Base-by-base conservation (phyloP, 1,140 invertebrate genomes). In the Drosophila lini region DNA sequence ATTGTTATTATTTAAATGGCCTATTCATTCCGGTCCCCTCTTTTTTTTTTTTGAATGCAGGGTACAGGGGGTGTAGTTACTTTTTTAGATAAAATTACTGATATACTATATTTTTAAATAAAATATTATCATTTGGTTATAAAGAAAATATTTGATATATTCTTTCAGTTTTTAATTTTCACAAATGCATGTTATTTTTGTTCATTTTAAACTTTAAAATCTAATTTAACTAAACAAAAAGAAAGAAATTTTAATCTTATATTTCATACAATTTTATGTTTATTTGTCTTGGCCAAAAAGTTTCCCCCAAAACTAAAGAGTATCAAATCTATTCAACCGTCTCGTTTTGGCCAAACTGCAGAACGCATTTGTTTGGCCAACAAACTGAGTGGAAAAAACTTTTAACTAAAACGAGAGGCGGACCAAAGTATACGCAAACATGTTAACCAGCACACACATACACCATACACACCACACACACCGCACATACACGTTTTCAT, bases 351-450 rank as follows among this genome's bases (percentile, higher is more conserved):
- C 45, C 50, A 50, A 80, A 65, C 61, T 74, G 73, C 58, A 68
- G 41, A 59, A 61, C 67, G 47, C 58, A 64, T 75, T 69, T 58
- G 47, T 75, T 74, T 67, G 59, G 56, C 48, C 56, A 67, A 34
- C 74, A 79, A 81, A 81, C 79, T 79, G 62, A 45, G 63, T 47
- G 74, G 73, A 77, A 77, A 70, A 79, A 88, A 88, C 56, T 79
- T 86, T 79, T 56, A 64, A 55, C 61, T 45, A 58, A 61, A 61
- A 77, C 55, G 41, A 25, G 16, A 62, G 59, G 19, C 16, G 31
- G 52, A 34, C 48, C 48, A 25, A 45, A 65, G 63, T 55, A 45
- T 50, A 61, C 55, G 60, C 62, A 77, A 44, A 77, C 55, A 67
- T 34, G 41, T 36, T 31, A 28, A 22, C 48, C 45, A 70, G 36